Evolutionary conservation across 2,113 vertebrate species (phyloP), one percentile per base, ranked within the genome.

Genomic region (Oriolus oriolus): DNA sequence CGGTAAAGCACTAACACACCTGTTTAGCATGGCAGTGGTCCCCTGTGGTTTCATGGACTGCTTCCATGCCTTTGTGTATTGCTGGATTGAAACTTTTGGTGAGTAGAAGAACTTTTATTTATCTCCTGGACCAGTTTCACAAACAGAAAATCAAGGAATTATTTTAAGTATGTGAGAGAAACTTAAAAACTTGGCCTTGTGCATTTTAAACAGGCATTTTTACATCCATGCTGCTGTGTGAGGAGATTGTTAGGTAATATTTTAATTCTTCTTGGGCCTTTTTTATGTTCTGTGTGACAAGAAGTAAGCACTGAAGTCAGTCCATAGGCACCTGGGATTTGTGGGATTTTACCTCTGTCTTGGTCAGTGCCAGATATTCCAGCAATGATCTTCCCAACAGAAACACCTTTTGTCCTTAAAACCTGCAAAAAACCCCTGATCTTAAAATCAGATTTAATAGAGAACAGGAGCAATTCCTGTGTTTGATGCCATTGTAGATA

Each of bases 31-130:
- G 92, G 91, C 88, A 96, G 79, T 90, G 90, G 90, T 94, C 90
- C 95, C 85, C 77, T 92, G 71, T 88, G 95, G 2, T 94, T 96
- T 95, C 94, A 84, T 92, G 93, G 90, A 84, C 93, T 97, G 35
- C 83, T 95, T 56, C 86, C 92, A 87, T 95, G 96, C 92, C 85
- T 96, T 81, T 89, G 96, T 96, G 96, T 88, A 89, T 94, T 97
- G 95, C 92, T 96, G 95, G 79, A 93, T 88, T 97, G 96, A 95
- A 96, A 91, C 92, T 96, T 80, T 80, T 74, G 96, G 95, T 96
- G 96, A 96, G 95, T 95, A 97, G 92, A 95, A 93, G 79, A 90
- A 93, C 90, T 94, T 93, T 64, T 89, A 75, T 84, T 85, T 96
- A n/a, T 95, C 87, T 96, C 95, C 95, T 96, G 82, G 75, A 78